Evolutionary conservation across 2,113 vertebrate species (phyloP), one percentile per base, ranked within the genome.

Genomic region (Nothoprocta perdicaria): DNA sequence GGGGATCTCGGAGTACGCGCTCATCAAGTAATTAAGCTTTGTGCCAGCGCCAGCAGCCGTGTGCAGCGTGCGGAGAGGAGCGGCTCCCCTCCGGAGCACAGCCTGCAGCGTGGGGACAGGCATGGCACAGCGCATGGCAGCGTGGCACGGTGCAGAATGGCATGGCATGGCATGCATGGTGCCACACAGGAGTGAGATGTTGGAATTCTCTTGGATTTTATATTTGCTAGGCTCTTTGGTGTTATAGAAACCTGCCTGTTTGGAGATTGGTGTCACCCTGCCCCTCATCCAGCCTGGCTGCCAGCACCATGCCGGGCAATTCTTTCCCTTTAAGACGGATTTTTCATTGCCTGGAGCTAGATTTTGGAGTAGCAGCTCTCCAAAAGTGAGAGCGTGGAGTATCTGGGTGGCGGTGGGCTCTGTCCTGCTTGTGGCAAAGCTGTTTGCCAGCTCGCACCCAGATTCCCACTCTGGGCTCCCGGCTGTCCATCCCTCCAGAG

Each of bases 1-100:
- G 90, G 88, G 80, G 88, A 82, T 84, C 92, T 87, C 75, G 2
- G 88, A 91, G 92, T 72, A 62, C 76, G 92, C 33, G 61, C 80
- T 66, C 92, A 94, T 93, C 94, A 93, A 94, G 93, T 95, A 87
- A 91, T 96, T 95, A 91, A 86, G 52, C 35, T 81, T 86, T 89
- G 69, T 82, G 82, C 85, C 77, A 72, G 75, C 71, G 60, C 35
- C 76, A 3, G 6, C 66, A 63, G 12, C 12, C 4, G 31, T 1
- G 14, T 1, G 14, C 52, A 45, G 24, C 82, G 23, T 76, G 67
- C 43, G 0, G 5, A 13, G 92, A 94, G 94, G 93, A 19, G 80
- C 89, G 85, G 60, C 45, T 67, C 40, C 58, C 57, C 58, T 68
- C 43, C 48, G 71, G 33, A 84, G 55, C 0, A 2, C 0, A 5